phyloP scores from a whole-genome alignment of 2,113 vertebrate genomes.

The Mionectes macconnelli region DNA sequence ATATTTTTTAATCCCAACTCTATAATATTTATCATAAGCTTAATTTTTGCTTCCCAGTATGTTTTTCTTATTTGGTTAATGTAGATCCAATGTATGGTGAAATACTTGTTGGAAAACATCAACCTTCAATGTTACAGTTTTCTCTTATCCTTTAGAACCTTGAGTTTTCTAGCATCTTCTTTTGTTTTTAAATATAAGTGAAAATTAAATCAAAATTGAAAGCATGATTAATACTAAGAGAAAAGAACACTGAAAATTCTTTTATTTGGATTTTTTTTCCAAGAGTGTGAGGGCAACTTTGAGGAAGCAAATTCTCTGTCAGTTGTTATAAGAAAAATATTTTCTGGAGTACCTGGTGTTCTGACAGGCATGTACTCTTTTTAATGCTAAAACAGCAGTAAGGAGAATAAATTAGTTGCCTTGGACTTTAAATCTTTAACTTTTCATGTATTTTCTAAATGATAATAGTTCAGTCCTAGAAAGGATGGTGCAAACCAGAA shows the following conservation, averaged over 20 bases:
- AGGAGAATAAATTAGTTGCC: not conserved
- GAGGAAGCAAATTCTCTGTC: not conserved
- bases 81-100: not conserved
- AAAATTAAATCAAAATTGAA: not conserved
- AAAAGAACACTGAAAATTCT: not conserved
- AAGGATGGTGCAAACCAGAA: not conserved
- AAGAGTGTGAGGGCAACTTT: not conserved
- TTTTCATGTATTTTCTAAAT: not conserved
- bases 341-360: not conserved
- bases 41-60: not conserved
- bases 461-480: not conserved
- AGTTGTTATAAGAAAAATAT: not conserved
- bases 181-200: not conserved
- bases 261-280: not conserved
- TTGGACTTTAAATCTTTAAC: not conserved
- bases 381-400: not conserved
- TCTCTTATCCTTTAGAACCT: not conserved
- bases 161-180: not conserved
- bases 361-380: not conserved
- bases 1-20: not conserved
- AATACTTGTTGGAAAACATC: not conserved
- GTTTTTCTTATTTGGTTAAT: not conserved
- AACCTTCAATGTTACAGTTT: not conserved
- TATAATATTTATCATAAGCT: not conserved
- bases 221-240: not conserved